Percentiles rank a stretch among this genome's conserved stretches.
Evolutionary conservation across 2,113 vertebrate genomes (phyloP).

Genomic region (Prinia subflava): DNA sequence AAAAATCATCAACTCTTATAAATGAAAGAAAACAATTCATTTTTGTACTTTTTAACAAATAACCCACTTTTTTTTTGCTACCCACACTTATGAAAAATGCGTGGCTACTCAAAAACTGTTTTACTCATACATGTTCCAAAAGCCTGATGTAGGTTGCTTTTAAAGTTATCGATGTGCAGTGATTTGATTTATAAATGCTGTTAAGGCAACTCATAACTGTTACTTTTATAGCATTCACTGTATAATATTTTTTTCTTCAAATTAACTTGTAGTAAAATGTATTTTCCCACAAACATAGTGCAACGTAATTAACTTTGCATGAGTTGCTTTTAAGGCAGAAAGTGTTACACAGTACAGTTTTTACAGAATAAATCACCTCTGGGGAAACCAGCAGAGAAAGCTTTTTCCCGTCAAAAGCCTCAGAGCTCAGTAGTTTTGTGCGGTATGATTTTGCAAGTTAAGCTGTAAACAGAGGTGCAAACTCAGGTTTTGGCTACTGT

Average conservation of each 20-base stretch:
- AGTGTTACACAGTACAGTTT: background rate
- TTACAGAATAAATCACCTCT: constrained; percentile 17
- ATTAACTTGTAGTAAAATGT: constrained; percentile 42
- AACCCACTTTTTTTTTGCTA: background rate
- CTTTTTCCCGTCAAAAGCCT: background rate
- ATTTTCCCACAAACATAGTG: constrained; percentile 29
- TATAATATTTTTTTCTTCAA: constrained; percentile 22
- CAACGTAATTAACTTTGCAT: constrained; percentile 47
- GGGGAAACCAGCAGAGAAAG: background rate
- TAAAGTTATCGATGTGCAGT: background rate
- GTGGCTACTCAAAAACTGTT: background rate
- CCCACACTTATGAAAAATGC: constrained; percentile 10
- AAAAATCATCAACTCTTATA: background rate
- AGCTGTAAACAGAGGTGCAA: background rate
- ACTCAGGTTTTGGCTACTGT: background rate
- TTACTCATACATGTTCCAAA: background rate
- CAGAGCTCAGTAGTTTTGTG: background rate
- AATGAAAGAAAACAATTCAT: background rate
- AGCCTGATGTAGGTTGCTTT: constrained; percentile 10
- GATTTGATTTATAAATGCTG: constrained; percentile 50
- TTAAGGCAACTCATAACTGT: constrained; percentile 3
- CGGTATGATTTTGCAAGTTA: background rate
- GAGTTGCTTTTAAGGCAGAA: constrained; percentile 33
- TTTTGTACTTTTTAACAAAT: background rate
- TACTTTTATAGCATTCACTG: background rate